phyloP scores from a whole-genome alignment of 1,140 invertebrate genomes.

The Monochamus saltuarius region DNA sequence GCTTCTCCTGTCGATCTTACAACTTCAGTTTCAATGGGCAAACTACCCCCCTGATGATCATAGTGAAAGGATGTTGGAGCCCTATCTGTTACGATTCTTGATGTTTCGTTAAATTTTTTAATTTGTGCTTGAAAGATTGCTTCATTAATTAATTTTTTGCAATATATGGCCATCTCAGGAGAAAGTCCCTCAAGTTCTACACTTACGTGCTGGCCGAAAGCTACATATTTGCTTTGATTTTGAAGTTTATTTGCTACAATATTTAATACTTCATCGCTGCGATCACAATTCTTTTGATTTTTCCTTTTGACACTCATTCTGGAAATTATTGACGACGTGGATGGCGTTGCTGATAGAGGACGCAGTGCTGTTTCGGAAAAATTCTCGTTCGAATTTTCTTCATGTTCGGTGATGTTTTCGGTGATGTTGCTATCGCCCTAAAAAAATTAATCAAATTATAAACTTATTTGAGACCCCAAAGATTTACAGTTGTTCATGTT shows the following conservation, averaged over 20 bases:
- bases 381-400: slow-evolving; percentile 2
- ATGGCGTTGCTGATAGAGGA: slow-evolving; percentile 11
- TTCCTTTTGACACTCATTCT: slow-evolving; percentile 14
- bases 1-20: not conserved
- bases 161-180: slow-evolving; percentile 16
- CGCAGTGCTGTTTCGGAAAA: slow-evolving; percentile 12
- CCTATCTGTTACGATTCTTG: slow-evolving; percentile 17
- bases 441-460: slow-evolving; percentile 13
- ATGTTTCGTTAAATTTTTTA: slow-evolving; percentile 16
- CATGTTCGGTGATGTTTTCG: no score
- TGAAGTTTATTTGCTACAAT: slow-evolving; percentile 20
- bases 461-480: slow-evolving; percentile 15
- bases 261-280: slow-evolving; percentile 21
- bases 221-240: no score
- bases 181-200: no score
- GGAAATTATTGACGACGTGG: slow-evolving; percentile 13
- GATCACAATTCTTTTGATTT: slow-evolving; percentile 8
- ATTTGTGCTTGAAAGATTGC: slow-evolving; percentile 20
- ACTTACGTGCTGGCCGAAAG: no score
- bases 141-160: slow-evolving; percentile 13
- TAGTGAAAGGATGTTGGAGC: slow-evolving; percentile 12
- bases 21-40: slow-evolving; percentile 14
- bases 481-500: slow-evolving; percentile 16
- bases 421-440: slow-evolving; percentile 9
- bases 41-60: not conserved